These are phyloP conservation scores for Mesoclemmys tuberculata DNA, from an alignment of 2,113 vertebrate genomes.

Conservation along the genomic window DNA sequence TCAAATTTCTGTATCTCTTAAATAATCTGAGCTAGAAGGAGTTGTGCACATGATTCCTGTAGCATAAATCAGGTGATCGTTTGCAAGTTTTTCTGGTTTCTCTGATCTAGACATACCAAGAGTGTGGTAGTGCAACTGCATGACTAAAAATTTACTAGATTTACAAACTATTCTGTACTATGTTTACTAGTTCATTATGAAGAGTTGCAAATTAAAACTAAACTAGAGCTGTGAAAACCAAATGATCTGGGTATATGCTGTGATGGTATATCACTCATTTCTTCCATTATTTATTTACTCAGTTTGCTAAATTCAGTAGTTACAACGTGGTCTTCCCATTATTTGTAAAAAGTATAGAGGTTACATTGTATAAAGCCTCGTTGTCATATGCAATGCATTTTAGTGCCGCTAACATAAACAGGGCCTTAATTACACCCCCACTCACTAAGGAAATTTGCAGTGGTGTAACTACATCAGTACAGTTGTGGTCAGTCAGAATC, in stretches of 20 bases:
- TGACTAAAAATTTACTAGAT: slow-evolving; percentile 14
- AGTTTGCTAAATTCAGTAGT: neutral
- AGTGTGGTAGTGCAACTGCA: neutral
- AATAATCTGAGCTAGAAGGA: neutral
- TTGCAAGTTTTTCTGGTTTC: neutral
- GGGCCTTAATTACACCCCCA: neutral
- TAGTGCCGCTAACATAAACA: neutral
- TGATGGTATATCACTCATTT: neutral
- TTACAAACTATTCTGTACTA: neutral
- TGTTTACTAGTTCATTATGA: neutral
- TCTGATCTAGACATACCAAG: neutral
- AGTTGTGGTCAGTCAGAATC: neutral
- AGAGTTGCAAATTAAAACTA: neutral
- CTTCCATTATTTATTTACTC: neutral
- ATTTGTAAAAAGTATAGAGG: neutral
- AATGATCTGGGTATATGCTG: neutral
- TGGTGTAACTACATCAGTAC: neutral
- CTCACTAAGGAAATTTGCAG: neutral
- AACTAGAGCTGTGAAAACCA: neutral
- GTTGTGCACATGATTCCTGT: neutral
- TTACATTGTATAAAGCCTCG: neutral
- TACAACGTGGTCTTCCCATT: neutral
- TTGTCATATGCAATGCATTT: neutral
- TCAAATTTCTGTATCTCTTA: neutral
- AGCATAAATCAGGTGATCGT: neutral